Evolutionary conservation across 30 jellyfish, hydroid and myxozoan genomes (phyloP).

Genomic region (Hydractinia echinata): DNA sequence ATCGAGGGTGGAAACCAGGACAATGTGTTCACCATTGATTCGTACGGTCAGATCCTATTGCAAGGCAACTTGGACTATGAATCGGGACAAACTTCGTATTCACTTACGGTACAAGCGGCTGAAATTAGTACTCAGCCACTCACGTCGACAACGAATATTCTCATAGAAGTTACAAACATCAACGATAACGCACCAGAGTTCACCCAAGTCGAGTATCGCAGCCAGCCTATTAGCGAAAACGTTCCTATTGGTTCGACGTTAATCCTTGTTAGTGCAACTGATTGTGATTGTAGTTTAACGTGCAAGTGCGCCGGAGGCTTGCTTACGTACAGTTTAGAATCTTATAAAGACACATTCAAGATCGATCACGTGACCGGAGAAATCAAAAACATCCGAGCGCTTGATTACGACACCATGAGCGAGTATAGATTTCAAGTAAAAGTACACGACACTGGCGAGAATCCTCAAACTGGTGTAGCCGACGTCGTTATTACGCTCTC

Average conservation of each 20-base stretch:
- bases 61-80: constrained; percentile 85
- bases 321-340: constrained; percentile 59
- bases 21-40: constrained; percentile 62
- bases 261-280: constrained; percentile 73
- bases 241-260: constrained; percentile 46
- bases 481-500: constrained; percentile 57
- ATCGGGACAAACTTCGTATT: constrained; percentile 47
- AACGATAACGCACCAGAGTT: constrained; percentile 82
- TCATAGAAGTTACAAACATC: constrained; percentile 59
- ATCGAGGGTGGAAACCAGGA: constrained; percentile 64
- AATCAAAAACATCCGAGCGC: constrained; percentile 63
- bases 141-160: constrained; percentile 52
- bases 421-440: constrained; percentile 65
- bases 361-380: constrained; percentile 84
- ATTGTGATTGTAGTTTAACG: constrained; percentile 70
- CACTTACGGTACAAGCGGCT: constrained; percentile 66
- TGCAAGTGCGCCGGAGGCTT: constrained; percentile 86
- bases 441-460: constrained; percentile 73
- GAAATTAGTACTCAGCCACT: constrained; percentile 66
- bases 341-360: constrained; percentile 59
- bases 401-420: constrained; percentile 69
- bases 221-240: constrained; percentile 56
- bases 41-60: constrained; percentile 52
- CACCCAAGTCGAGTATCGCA: constrained; percentile 57
- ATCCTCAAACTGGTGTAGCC: constrained; percentile 60